Base-by-base conservation (phyloP, 53 echinoderm and acorn worm genomes). In the Temnopleurus reevesii region DNA sequence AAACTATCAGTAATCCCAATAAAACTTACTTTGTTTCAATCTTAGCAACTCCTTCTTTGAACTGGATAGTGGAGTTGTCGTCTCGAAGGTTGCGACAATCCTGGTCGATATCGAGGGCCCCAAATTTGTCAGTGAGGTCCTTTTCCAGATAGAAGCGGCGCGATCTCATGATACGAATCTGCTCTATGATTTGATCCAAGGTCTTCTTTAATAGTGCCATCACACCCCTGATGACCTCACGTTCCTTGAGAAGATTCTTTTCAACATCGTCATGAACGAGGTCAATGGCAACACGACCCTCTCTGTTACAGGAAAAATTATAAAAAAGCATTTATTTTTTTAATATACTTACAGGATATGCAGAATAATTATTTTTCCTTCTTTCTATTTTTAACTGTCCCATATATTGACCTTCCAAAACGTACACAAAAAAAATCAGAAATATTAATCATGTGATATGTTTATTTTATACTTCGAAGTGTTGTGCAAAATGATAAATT, bases 201-300 rank as follows among this genome's bases (percentile, higher is more conserved):
- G 98, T 97, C n/a, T 90, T 94, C 86, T 95, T 95, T 12, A 97
- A 80, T 9, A 97, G 95, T 26, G 94, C 93, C 98, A 97, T 97
- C 56, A 97, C 98, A 15, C 98, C 95, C 19, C 81, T 55, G 51
- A 95, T 93, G 24, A 91, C 93, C 81, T 95, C 95, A 0, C 94
- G 93, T 47, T 95, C 95, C 89, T 97, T 97, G 2, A 95, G 92
- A 2, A 97, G 90, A 47, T 97, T 97, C 86, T 91, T 94, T 84
- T 97, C 95, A 6, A 97, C 98, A 34, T 97, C 98, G 65, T 97
- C 98, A 58, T 95, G 95, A 63, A 97, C 98, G 23, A 97, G 92
- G 84, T 97, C 98, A 47, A 97, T 95, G 77, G 91, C 95, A 19
- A 90, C 91, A 65, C 98, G 94, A 25, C 92, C 90, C 63, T 95